Base-by-base conservation (phyloP, 1,140 invertebrate genomes). In the Chironomus tepperi region DNA sequence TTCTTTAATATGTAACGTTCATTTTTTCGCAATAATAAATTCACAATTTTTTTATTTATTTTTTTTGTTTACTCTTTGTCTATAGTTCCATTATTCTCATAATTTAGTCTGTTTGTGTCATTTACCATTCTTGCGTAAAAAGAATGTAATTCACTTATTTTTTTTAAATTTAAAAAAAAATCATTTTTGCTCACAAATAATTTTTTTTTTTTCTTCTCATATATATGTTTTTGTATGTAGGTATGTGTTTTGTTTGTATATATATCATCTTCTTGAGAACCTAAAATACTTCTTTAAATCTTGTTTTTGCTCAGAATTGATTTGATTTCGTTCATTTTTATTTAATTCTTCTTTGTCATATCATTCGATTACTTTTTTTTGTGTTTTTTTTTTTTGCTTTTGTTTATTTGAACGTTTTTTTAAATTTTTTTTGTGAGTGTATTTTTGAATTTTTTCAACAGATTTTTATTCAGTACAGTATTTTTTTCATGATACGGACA, bases 401-500 rank as follows among this genome's bases (percentile, higher is more conserved):
- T 34, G 24, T 34, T 12, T 57, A n/a, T 57, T 57, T 57, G 12
- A 57, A 57, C 12, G 47, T 57, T 57, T 57, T 57, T 57, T n/a
- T 57, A n/a, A n/a, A n/a, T 12, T 57, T 57, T 57, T 57, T 57
- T 57, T 57, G 12, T 57, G 12, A 57, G 47, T 57, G 9, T 57
- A 57, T 57, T 47, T 47, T 57, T n/a, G 47, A 47, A 12, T 57
- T 57, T n/a, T 57, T 57, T 57, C 3, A 57, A 57, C 12, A 57
- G 47, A 57, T 57, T 57, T 57, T 57, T n/a, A 57, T 57, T 57
- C 47, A 57, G 47, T 57, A 57, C 47, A 57, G 47, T n/a, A 57
- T 10, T n/a, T 15, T 15, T 57, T 47, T 47, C 43, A 34, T 34
- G 24, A 34, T 34, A 34, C 24, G 24, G 24, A 1, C 1, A 34